These are phyloP conservation scores for Ptychobarbus kaznakovi DNA, from an alignment of 2,797 vertebrate species.

Conservation along the genomic window DNA sequence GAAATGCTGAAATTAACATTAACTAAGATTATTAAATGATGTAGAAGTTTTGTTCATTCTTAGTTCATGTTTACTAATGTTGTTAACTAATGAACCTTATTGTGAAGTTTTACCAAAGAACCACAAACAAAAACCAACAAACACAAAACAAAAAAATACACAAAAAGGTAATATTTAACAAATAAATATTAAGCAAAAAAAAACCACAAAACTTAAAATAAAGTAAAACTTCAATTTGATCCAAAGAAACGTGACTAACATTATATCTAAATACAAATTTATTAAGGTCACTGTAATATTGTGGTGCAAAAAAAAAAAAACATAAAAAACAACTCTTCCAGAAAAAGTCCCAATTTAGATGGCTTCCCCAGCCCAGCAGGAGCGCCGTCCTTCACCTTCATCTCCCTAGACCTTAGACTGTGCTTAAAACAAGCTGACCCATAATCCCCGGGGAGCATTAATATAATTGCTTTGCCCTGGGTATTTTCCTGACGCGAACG, in stretches of 20 bases:
- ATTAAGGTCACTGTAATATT: background rate
- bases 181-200: background rate
- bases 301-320: background rate
- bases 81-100: no score
- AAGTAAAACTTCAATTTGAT: background rate
- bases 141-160: background rate
- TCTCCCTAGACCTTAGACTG: background rate
- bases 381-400: background rate
- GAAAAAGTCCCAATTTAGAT: background rate
- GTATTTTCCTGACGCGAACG: constrained; percentile 56
- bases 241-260: background rate
- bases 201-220: background rate
- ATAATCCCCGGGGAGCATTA: constrained; percentile 48
- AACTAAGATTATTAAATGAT: no score
- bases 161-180: background rate
- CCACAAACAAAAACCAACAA: background rate
- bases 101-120: no score
- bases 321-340: background rate
- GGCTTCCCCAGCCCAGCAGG: constrained; percentile 15
- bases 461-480: constrained; percentile 48
- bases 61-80: no score
- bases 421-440: constrained; percentile 41
- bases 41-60: no score
- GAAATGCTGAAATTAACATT: no score
- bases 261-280: background rate